phyloP scores from a whole-genome alignment of 2,888 invertebrate genomes.

The Sussaba pulchella region DNA sequence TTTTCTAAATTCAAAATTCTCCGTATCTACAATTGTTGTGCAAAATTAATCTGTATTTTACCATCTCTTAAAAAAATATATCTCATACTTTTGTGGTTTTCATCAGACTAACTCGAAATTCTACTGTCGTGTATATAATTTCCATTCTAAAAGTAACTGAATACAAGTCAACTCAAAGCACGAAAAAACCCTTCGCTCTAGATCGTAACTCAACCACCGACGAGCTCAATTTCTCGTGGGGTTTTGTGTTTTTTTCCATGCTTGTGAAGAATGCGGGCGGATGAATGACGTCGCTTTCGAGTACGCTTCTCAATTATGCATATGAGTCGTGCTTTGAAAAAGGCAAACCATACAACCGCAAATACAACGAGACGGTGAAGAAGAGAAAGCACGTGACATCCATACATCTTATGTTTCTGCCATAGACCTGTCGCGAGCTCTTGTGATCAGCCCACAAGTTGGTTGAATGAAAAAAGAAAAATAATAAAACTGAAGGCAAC shows the following conservation, averaged over 20 bases:
- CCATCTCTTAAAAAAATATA: too few relatives aligned
- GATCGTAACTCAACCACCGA: neutral
- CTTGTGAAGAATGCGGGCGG: neutral
- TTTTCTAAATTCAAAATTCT: too few relatives aligned
- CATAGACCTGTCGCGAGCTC: constrained; percentile 14
- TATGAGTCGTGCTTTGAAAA: neutral
- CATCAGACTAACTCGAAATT: too few relatives aligned
- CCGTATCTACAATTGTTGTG: too few relatives aligned
- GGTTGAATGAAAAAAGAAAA: neutral
- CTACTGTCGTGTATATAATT: neutral
- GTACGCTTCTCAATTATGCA: neutral
- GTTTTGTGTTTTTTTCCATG: neutral
- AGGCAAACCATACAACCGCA: neutral
- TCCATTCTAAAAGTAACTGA: neutral
- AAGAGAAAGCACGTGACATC: constrained; percentile 25
- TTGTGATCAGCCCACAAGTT: neutral
- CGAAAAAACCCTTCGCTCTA: neutral
- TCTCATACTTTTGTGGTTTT: too few relatives aligned
- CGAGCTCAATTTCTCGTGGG: neutral
- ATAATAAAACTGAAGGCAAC: neutral
- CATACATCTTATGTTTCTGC: neutral
- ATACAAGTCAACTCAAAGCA: neutral
- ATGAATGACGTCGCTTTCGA: neutral
- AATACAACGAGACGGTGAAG: neutral
- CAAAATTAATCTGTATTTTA: too few relatives aligned